Evolutionary conservation across 2,888 invertebrate species (phyloP).

Genomic region (Marronus borbonicus): DNA sequence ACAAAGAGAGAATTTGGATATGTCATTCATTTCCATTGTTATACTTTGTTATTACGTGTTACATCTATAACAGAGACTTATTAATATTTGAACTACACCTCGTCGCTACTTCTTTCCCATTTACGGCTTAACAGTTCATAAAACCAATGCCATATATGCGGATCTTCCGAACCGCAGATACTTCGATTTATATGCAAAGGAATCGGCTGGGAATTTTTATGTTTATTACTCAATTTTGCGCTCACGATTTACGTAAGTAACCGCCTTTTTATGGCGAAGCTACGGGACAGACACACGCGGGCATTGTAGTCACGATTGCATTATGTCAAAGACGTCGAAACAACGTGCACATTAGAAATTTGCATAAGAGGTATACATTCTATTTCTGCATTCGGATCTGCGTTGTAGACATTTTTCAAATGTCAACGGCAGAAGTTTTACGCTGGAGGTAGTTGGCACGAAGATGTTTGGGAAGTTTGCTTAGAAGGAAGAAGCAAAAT

Average conservation of each 20-base stretch:
- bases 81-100: neutral
- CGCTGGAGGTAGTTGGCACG: too few relatives aligned
- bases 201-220: constrained; percentile 6
- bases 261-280: constrained; percentile 14
- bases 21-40: too few relatives aligned
- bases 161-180: neutral
- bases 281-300: neutral
- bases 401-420: neutral
- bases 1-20: too few relatives aligned
- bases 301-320: constrained; percentile 1
- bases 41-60: too few relatives aligned
- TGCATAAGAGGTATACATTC: neutral
- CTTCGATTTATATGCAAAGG: neutral
- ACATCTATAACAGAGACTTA: too few relatives aligned
- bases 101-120: neutral
- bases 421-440: too few relatives aligned
- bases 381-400: neutral
- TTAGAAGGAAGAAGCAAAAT: too few relatives aligned
- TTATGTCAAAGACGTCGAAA: constrained; percentile 14
- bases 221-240: constrained; percentile 19
- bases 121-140: neutral
- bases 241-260: constrained; percentile 14
- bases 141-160: neutral
- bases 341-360: neutral
- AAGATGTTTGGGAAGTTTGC: too few relatives aligned